Evolutionary conservation across 1,140 invertebrate species (phyloP).

Genomic region (Oscheius sp.): DNA sequence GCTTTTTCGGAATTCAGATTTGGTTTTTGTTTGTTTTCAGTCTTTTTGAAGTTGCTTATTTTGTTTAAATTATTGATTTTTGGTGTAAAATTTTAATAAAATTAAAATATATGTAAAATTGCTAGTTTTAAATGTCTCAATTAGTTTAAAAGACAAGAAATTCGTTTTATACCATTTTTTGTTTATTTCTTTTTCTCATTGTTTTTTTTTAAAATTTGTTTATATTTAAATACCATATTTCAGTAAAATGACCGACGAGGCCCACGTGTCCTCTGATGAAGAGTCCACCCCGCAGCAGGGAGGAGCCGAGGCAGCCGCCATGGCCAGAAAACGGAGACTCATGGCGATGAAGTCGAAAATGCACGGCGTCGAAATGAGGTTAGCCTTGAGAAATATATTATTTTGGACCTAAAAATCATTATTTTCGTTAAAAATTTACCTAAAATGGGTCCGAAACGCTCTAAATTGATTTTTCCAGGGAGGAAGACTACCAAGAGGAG

Average conservation of each 20-base stretch:
- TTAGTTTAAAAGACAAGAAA: too few relatives aligned
- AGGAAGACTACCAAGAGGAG: constrained; percentile 27
- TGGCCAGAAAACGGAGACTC: constrained; percentile 25
- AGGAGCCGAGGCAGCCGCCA: constrained; percentile 5
- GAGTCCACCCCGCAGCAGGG: neutral
- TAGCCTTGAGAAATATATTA: neutral
- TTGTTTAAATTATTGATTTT: too few relatives aligned
- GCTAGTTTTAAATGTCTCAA: too few relatives aligned
- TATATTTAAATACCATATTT: neutral
- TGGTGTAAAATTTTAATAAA: too few relatives aligned
- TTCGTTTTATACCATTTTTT: neutral
- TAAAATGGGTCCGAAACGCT: neutral
- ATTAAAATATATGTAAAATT: too few relatives aligned
- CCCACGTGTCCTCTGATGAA: neutral
- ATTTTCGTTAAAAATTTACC: neutral
- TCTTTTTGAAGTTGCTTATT: too few relatives aligned
- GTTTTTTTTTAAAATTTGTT: neutral
- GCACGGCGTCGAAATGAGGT: constrained; percentile 33
- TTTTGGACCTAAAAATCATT: neutral
- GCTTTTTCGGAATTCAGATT: too few relatives aligned
- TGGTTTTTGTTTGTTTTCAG: too few relatives aligned
- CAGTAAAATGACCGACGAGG: constrained; percentile 3
- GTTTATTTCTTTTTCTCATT: neutral
- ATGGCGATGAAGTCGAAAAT: constrained; percentile 32
- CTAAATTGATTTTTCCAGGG: constrained; percentile 4